Evolutionary conservation across 2,888 invertebrate species (phyloP), one percentile per base, ranked within the genome.

Genomic region (Hirtodrosophila histrioides): DNA sequence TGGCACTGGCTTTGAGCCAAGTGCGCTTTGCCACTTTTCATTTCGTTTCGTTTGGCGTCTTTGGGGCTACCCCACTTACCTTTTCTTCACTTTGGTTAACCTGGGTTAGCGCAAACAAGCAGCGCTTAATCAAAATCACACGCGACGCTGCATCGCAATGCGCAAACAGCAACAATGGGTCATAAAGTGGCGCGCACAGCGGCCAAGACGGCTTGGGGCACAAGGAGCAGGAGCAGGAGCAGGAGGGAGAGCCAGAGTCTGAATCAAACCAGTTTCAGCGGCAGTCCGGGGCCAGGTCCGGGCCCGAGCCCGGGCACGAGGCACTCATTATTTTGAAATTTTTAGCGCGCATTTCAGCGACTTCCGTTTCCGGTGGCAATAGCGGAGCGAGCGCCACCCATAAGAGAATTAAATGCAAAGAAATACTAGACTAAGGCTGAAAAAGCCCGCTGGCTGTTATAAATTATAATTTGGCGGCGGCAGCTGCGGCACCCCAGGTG

Each of bases 241-340:
- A 48, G 29, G 10, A 36, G n/a, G 10, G 0, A 31, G 41, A 11
- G 17, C 27, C 29, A 27, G 12, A 35, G 17, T 27, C 6, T 27
- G 27, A 27, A 6, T 4, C 6, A 27, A 3, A 29, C 12, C 17
- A 55, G 24, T 44, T 33, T n/a, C 33, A 64, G 3, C 33, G 41
- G 24, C 49, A 64, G 3, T 27, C 36, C 7, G 3, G 3, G 31
- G 7, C 7, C 31, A 31, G 31, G 9, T 7, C 31, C 9, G 31
- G 3, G 31, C 1, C 31, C 9, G 8, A 23, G 46, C 41, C 46
- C 36, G 27, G 50, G 48, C 61, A 45, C 50, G 44, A 61, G 80
- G 79, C 76, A 86, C 85, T 89, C 89, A 86, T 89, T 89, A 89
- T 90, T 89, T 88, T 83, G 80, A 89, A 88, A 83, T 90, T 89